Base-by-base conservation (phyloP, 2,888 invertebrate species). In the Synanthedon myopaeformis region DNA sequence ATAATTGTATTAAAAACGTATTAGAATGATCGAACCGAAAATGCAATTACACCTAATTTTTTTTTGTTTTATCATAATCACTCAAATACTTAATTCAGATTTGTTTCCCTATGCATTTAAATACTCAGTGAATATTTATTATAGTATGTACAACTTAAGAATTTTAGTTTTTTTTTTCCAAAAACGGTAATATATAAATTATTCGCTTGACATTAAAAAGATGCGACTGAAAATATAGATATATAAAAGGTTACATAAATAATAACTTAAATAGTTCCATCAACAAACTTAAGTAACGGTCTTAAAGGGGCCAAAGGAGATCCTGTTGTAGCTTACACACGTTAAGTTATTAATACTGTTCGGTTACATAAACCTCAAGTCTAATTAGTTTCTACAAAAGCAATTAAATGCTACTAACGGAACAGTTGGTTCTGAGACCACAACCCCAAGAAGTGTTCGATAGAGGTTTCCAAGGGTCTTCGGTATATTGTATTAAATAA, bases 311-410 rank as follows among this genome's bases (percentile, higher is more conserved):
- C 45, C 45, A 14, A 13, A 35, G 61, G 68, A 76, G 71, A 76
- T 76, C 74, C 74, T 67, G 66, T 72, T 69, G 70, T 67, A 72
- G 69, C 70, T 69, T 76, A 76, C 60, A 58, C 56, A 52, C 56
- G 53, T 56, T 58, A 58, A 57, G 58, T 70, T 73, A 73, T 45
- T 45, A 45, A 45, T 45, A 45, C 14, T 45, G 45, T 73, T 78
- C 67, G 77, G 82, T 82, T 78, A 78, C 72, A 78, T 72, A 80
- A 80, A 82, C 82, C 81, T 77, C 82, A 80, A 79, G 74, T 77
- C 78, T 84, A 84, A 86, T 85, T 85, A 85, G 83, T 82, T 85
- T 82, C 79, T 73, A 79, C 73, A 81, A 82, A 82, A 84, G 82
- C 85, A 84, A 84, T 85, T 82, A 79, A 82, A 83, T 79, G 77